phyloP scores from a whole-genome alignment of 1,140 invertebrate genomes.

The Elymnias hypermnestra region DNA sequence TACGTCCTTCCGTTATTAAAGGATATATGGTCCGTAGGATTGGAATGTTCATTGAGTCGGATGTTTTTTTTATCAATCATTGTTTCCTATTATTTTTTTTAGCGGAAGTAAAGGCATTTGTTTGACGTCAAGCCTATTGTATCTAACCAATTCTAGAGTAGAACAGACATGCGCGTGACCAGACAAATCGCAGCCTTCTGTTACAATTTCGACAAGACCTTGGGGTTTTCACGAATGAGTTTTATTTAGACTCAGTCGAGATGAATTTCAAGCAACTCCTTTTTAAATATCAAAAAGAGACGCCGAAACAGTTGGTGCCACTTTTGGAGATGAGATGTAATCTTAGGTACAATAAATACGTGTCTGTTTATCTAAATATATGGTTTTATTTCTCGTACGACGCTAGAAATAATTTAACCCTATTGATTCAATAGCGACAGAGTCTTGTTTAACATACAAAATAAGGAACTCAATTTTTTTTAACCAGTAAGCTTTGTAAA shows the following conservation, averaged over 20 bases:
- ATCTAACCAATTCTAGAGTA: constrained; percentile 15
- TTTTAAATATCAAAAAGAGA: not conserved
- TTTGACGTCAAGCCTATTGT: constrained; percentile 20
- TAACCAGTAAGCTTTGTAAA: too few species aligned
- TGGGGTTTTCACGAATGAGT: constrained; percentile 49
- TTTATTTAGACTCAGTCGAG: constrained; percentile 9
- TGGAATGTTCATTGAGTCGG: not conserved
- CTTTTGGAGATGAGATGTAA: not conserved
- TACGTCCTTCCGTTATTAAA: not conserved
- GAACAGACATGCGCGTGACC: constrained; percentile 31
- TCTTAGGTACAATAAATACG: not conserved
- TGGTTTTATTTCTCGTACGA: too few species aligned
- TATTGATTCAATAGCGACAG: too few species aligned
- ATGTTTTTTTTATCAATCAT: not conserved
- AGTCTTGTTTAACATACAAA: too few species aligned
- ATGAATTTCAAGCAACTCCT: not conserved
- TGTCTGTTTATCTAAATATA: too few species aligned
- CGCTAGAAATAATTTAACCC: too few species aligned
- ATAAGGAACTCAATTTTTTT: too few species aligned
- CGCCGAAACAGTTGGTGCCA: not conserved
- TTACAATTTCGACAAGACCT: constrained; percentile 57
- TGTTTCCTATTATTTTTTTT: constrained; percentile 1
- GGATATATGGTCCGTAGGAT: not conserved
- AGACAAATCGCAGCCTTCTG: constrained; percentile 38
- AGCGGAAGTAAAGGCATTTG: constrained; percentile 7